Evolutionary conservation across 2,113 vertebrate genomes (phyloP).

Genomic region (Microtus richardsoni): DNA sequence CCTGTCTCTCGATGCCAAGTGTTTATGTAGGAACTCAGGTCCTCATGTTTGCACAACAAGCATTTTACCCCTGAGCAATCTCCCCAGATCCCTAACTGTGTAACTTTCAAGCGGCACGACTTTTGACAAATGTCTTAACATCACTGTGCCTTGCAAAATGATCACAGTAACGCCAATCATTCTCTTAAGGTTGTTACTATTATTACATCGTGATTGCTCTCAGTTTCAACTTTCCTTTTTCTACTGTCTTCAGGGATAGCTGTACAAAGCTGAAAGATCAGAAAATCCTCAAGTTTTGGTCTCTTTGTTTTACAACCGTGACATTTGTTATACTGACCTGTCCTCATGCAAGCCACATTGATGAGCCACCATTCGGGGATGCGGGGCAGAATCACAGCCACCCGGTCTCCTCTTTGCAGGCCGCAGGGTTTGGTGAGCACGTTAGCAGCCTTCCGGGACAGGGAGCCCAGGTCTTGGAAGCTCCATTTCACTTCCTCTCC

Average conservation of each 20-base stretch:
- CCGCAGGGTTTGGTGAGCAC: slow-evolving; percentile 83
- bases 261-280: not conserved
- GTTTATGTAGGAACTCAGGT: not conserved
- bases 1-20: too few relatives aligned
- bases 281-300: not conserved
- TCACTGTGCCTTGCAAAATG: slow-evolving; percentile 1
- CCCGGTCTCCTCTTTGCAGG: slow-evolving; percentile 85
- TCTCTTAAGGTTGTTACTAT: not conserved
- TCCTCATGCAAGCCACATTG: slow-evolving; percentile 88
- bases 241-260: not conserved
- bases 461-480: slow-evolving; percentile 87
- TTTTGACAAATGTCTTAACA: not conserved
- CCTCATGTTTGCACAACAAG: not conserved
- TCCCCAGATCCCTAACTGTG: not conserved
- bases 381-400: slow-evolving; percentile 86
- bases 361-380: slow-evolving; percentile 91
- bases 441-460: slow-evolving; percentile 87
- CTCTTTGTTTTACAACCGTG: not conserved
- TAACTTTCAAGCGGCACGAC: not conserved
- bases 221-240: slow-evolving; percentile 1
- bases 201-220: not conserved
- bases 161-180: not conserved
- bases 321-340: slow-evolving; percentile 81
- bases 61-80: not conserved
- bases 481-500: slow-evolving; percentile 87